Evolutionary conservation across 2,113 vertebrate species (phyloP).

Genomic region (Ophthalmolycus amberensis): DNA sequence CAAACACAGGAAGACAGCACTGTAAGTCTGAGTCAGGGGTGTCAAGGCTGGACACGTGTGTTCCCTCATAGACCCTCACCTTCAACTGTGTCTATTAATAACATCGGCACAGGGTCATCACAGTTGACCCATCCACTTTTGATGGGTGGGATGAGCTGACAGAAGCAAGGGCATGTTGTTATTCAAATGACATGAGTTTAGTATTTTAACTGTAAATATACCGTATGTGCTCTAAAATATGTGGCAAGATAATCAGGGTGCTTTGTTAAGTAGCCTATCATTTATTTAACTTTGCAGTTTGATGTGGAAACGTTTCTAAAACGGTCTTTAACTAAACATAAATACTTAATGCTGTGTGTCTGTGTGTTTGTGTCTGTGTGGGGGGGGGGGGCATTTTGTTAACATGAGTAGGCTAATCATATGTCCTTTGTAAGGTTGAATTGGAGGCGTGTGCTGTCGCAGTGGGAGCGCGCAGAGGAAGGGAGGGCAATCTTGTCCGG

Average conservation of each 20-base stretch:
- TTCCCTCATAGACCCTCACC: slow-evolving; percentile 67
- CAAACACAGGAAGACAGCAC: slow-evolving; percentile 79
- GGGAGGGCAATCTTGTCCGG: slow-evolving; percentile 83
- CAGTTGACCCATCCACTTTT: not conserved
- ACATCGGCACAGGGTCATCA: slow-evolving; percentile 28
- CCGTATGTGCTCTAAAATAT: not conserved
- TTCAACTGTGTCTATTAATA: slow-evolving; percentile 78
- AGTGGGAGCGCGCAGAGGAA: slow-evolving; percentile 82
- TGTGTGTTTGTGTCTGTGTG: too few species aligned
- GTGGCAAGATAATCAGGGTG: too few species aligned
- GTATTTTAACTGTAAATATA: not conserved
- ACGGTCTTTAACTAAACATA: not conserved
- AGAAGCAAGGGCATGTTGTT: slow-evolving; percentile 13
- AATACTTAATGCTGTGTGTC: not conserved
- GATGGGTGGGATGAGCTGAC: slow-evolving; percentile 41
- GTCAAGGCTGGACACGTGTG: slow-evolving; percentile 74
- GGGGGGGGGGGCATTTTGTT: slow-evolving; percentile 46
- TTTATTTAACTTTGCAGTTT: not conserved
- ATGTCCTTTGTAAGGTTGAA: slow-evolving; percentile 69
- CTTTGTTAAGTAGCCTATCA: not conserved
- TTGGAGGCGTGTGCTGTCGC: slow-evolving; percentile 83
- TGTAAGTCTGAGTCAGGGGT: slow-evolving; percentile 68
- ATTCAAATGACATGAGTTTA: not conserved
- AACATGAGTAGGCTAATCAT: slow-evolving; percentile 61
- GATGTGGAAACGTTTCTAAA: not conserved